A percentile compares a stretch with the other conserved stretches of the same genome.
Evolutionary conservation across 2,888 invertebrate genomes (phyloP).

Genomic region (Frankliniella fusca): DNA sequence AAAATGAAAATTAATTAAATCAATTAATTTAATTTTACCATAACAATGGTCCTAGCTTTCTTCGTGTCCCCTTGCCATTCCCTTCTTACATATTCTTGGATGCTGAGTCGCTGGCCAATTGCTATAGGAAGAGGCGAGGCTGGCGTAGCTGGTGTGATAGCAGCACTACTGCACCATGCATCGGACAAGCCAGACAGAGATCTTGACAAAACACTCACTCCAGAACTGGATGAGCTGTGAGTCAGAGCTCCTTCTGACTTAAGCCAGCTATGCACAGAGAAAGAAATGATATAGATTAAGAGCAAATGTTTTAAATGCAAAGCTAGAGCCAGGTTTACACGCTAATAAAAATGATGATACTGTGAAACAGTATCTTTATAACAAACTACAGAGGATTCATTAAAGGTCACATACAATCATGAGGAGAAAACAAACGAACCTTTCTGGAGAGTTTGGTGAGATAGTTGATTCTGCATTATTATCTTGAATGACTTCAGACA

Average conservation of each 20-base stretch:
- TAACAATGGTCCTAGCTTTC: background rate
- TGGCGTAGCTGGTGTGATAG: slow-evolving; percentile 13
- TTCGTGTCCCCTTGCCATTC: slow-evolving; percentile 1
- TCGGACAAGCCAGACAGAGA: slow-evolving; percentile 8
- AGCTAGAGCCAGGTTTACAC: background rate
- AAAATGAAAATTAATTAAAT: background rate
- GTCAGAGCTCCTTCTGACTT: slow-evolving; percentile 2
- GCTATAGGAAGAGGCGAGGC: background rate
- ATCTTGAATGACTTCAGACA: background rate
- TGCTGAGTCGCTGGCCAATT: background rate
- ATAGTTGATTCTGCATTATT: background rate
- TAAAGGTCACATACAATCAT: background rate
- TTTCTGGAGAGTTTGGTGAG: background rate
- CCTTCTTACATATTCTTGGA: background rate
- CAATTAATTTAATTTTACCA: background rate
- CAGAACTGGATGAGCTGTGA: slow-evolving; percentile 8
- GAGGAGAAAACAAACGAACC: background rate
- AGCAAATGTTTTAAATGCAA: background rate
- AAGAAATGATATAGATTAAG: background rate
- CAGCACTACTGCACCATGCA: slow-evolving; percentile 14
- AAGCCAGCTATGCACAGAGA: background rate
- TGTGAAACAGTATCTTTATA: too few relatives aligned
- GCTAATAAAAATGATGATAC: too few relatives aligned
- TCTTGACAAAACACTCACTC: slow-evolving; percentile 7
- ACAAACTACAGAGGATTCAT: background rate